phyloP scores from a whole-genome alignment of 1,140 invertebrate species.

The Drosophila repleta region DNA sequence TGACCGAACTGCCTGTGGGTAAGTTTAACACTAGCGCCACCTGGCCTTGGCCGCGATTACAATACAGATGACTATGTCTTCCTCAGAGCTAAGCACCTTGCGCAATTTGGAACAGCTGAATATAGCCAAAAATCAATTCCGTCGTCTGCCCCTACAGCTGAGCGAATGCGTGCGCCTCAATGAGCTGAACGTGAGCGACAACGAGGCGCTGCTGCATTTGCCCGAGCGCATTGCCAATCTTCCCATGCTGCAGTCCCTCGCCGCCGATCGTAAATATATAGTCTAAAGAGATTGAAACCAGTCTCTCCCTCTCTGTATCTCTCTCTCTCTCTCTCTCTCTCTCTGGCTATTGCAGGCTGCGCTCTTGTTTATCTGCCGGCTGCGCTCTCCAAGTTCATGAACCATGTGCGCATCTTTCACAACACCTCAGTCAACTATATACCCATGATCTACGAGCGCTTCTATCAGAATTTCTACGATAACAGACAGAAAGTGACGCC shows the following conservation, averaged over 20 bases:
- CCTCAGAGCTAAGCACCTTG: slow-evolving; percentile 64
- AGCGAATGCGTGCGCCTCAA: slow-evolving; percentile 73
- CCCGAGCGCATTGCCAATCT: slow-evolving; percentile 77
- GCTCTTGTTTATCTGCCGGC: slow-evolving; percentile 75
- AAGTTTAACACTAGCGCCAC: slow-evolving; percentile 22
- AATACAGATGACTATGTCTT: neutral
- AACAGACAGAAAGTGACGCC: slow-evolving; percentile 60
- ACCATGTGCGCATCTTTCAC: slow-evolving; percentile 80
- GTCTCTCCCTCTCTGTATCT: neutral
- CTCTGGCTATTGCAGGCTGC: slow-evolving; percentile 56
- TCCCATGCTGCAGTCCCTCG: slow-evolving; percentile 70
- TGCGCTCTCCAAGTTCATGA: slow-evolving; percentile 77
- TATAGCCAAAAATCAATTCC: slow-evolving; percentile 74
- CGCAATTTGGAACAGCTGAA: slow-evolving; percentile 78
- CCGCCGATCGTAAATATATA: slow-evolving; percentile 72
- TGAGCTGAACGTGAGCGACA: slow-evolving; percentile 81
- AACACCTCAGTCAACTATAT: slow-evolving; percentile 78
- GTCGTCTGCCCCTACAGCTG: slow-evolving; percentile 70
- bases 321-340: neutral
- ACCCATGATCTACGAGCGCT: slow-evolving; percentile 78
- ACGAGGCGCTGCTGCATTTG: slow-evolving; percentile 69
- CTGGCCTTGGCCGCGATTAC: neutral
- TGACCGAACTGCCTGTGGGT: slow-evolving; percentile 71
- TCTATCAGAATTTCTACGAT: slow-evolving; percentile 78
- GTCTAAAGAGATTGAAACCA: neutral